Percentiles rank a stretch among this genome's conserved stretches.
phyloP scores from a whole-genome alignment of 2,797 vertebrate species.

The Chromis chromis region DNA sequence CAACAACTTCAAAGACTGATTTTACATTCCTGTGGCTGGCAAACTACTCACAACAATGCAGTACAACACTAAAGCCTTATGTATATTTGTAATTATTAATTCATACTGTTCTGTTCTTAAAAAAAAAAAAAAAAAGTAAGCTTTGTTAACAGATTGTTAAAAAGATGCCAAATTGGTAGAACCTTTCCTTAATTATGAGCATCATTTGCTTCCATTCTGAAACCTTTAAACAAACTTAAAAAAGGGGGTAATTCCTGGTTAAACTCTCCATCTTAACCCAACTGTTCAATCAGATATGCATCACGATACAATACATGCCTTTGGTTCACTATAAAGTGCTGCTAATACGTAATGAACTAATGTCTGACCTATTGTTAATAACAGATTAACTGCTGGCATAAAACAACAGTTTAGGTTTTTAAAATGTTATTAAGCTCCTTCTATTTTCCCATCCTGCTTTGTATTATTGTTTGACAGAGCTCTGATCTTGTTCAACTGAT shows the following conservation, averaged over 20 bases:
- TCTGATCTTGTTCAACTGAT: conserved; percentile 83
- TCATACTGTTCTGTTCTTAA: conserved; percentile 49
- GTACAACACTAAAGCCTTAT: conserved; percentile 75
- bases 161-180: conserved; percentile 40
- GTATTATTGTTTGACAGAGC: conserved; percentile 68
- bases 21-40: conserved; percentile 51
- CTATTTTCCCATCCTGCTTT: conserved; percentile 45
- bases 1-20: conserved; percentile 42
- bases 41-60: conserved; percentile 66
- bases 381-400: conserved; percentile 45
- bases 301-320: conserved; percentile 47
- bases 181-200: conserved; percentile 27
- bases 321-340: conserved; percentile 49
- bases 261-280: conserved; percentile 45
- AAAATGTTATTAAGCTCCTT: conserved; percentile 16
- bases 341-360: conserved; percentile 48
- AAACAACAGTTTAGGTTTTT: conserved; percentile 33
- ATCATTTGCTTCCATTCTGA: conserved; percentile 36
- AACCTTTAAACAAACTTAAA: conserved; percentile 27
- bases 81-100: conserved; percentile 70
- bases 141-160: conserved; percentile 40
- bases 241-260: conserved; percentile 19
- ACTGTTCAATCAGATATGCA: conserved; percentile 52
- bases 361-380: conserved; percentile 44
- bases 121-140: conserved; percentile 34